Evolutionary conservation across 2,797 vertebrate species (phyloP).

Genomic region (Xiphophorus birchmanni): DNA sequence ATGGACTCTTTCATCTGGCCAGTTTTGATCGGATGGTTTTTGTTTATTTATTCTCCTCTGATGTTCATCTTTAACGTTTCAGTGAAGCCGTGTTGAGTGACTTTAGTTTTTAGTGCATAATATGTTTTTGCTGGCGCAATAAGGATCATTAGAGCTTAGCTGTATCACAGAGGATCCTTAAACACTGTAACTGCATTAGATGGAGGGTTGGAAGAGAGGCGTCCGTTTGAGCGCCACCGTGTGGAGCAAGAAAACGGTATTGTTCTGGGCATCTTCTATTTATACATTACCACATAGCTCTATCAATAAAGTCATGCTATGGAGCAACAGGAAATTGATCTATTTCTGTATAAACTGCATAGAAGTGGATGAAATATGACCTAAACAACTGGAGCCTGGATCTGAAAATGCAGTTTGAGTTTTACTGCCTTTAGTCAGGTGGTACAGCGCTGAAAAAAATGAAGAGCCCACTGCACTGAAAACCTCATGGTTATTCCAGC

Average conservation of each 20-base stretch:
- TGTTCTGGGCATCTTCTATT: background rate
- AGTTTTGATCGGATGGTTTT: background rate
- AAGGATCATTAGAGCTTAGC: constrained; percentile 4
- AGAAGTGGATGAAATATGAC: background rate
- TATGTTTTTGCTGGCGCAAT: background rate
- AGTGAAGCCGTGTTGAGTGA: background rate
- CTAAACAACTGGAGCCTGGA: background rate
- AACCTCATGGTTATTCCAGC: too few relatives aligned
- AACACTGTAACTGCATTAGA: background rate
- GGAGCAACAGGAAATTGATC: background rate
- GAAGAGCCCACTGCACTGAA: too few relatives aligned
- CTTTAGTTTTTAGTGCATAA: too few relatives aligned
- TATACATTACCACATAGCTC: background rate
- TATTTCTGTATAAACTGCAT: background rate
- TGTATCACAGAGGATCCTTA: background rate
- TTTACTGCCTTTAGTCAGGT: constrained; percentile 50
- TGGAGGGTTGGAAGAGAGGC: background rate
- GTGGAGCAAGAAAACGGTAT: constrained; percentile 45
- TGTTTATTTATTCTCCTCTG: background rate
- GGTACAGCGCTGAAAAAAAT: constrained; percentile 33
- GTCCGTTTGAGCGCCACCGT: constrained; percentile 62
- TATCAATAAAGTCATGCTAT: background rate
- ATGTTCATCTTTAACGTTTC: background rate
- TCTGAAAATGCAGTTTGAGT: constrained; percentile 4
- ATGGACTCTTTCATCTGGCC: background rate